phyloP scores from a whole-genome alignment of 2,888 invertebrate genomes.

The Endomychus coccineus region DNA sequence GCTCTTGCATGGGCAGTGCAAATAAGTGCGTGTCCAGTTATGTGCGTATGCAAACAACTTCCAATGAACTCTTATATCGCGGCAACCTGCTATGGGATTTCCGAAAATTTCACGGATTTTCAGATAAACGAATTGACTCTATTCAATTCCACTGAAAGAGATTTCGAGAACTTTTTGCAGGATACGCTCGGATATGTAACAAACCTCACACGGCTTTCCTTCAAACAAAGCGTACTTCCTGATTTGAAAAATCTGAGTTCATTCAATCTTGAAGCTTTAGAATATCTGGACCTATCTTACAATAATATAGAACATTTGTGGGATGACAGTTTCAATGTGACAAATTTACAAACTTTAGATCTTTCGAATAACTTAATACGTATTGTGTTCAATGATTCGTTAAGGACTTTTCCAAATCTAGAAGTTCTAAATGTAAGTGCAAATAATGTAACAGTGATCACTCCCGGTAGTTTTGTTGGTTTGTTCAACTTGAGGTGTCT shows the following conservation, averaged over 20 bases:
- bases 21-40: conserved; percentile 32
- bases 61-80: conserved; percentile 18
- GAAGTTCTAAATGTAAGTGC: conserved; percentile 60
- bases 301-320: conserved; percentile 27
- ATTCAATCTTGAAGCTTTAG: conserved; percentile 21
- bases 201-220: conserved; percentile 7
- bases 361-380: conserved; percentile 53
- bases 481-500: conserved; percentile 58
- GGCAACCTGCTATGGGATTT: conserved; percentile 18
- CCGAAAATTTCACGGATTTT: conserved; percentile 21
- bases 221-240: background rate
- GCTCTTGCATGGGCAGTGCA: conserved; percentile 30
- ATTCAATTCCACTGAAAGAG: conserved; percentile 17
- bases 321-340: conserved; percentile 9
- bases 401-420: conserved; percentile 50
- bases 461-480: conserved; percentile 53
- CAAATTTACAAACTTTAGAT: conserved; percentile 52
- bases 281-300: conserved; percentile 22
- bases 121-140: conserved; percentile 25
- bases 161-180: conserved; percentile 19
- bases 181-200: conserved; percentile 12
- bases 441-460: conserved; percentile 55
- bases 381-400: conserved; percentile 48
- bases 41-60: conserved; percentile 31
- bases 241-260: conserved; percentile 1